Conservation (phyloP, 2,797 vertebrate species). For the Sphaeramia orbicularis region DNA sequence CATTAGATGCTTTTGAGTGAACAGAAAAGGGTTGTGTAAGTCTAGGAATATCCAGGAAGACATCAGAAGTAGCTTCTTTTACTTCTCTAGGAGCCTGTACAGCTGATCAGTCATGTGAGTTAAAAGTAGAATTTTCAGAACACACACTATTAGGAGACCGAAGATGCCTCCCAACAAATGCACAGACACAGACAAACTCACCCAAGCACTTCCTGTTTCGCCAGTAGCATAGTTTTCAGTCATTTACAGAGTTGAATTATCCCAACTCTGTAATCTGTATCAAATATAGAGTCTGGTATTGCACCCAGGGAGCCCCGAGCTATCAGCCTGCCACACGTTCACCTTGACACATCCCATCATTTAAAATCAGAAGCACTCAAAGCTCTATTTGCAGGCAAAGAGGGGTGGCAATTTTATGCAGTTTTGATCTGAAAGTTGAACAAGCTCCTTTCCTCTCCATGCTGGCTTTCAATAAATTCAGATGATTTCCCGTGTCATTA, state of each 20-base stretch:
- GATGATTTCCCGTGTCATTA: conserved; percentile 80
- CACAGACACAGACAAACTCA: neutral
- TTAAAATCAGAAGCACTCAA: conserved; percentile 63
- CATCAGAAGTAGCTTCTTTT: no score
- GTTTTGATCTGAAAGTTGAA: conserved; percentile 71
- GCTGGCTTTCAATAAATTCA: conserved; percentile 75
- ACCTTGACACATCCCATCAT: conserved; percentile 63
- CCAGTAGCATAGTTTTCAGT: conserved; percentile 9
- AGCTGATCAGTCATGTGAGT: no score
- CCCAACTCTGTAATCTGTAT: conserved; percentile 48
- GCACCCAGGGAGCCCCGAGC: conserved; percentile 19
- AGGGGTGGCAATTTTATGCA: conserved; percentile 67
- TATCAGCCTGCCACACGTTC: conserved; percentile 58
- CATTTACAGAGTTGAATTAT: conserved; percentile 29
- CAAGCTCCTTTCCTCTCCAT: conserved; percentile 65
- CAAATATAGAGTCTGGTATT: conserved; percentile 35
- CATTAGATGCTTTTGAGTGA: no score
- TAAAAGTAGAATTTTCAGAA: no score
- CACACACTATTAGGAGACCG: neutral
- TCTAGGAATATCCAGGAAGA: no score
- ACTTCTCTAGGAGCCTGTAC: no score
- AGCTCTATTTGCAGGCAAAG: conserved; percentile 60
- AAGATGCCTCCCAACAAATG: neutral
- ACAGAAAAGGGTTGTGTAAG: no score
- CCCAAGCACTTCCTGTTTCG: conserved; percentile 4